Percentiles rank a stretch among this genome's conserved stretches.
phyloP scores from a whole-genome alignment of 2,797 vertebrate species.

The Cirrhinus mrigala region DNA sequence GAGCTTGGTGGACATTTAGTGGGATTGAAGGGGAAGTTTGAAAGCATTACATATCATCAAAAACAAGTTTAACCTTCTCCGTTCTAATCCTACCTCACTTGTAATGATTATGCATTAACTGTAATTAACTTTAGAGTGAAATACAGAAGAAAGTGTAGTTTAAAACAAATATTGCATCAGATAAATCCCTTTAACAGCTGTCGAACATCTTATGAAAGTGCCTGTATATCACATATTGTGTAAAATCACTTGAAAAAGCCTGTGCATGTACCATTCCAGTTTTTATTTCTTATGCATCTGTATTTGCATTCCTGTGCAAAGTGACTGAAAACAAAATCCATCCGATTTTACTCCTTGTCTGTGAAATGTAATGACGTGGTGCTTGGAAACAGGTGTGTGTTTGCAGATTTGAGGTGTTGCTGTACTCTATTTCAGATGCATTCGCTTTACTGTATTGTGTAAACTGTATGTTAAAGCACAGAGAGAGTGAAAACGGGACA shows the following conservation, averaged over 20 bases:
- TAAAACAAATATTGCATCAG: neutral
- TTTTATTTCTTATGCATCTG: neutral
- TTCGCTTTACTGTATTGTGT: neutral
- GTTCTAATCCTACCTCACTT: constrained; percentile 33
- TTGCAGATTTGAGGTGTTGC: neutral
- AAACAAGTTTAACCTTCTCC: neutral
- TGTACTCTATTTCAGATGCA: neutral
- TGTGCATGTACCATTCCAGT: neutral
- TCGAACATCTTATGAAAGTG: constrained; percentile 10
- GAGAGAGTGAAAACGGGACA: neutral
- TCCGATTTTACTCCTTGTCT: neutral
- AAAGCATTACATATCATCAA: neutral
- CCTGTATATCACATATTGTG: neutral
- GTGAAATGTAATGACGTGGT: neutral
- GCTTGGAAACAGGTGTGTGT: neutral
- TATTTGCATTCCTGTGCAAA: constrained; percentile 14
- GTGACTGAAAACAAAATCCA: neutral
- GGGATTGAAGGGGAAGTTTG: neutral
- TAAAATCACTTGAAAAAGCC: neutral
- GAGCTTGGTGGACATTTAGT: neutral
- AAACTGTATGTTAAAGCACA: neutral
- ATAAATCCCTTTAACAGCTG: neutral
- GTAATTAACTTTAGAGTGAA: neutral
- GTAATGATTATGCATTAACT: neutral
- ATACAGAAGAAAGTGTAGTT: neutral